Percentiles rank a stretch among this genome's conserved stretches.
These are phyloP conservation scores for Xylota segnis DNA, from an alignment of 2,888 invertebrate species.

Conservation along the genomic window DNA sequence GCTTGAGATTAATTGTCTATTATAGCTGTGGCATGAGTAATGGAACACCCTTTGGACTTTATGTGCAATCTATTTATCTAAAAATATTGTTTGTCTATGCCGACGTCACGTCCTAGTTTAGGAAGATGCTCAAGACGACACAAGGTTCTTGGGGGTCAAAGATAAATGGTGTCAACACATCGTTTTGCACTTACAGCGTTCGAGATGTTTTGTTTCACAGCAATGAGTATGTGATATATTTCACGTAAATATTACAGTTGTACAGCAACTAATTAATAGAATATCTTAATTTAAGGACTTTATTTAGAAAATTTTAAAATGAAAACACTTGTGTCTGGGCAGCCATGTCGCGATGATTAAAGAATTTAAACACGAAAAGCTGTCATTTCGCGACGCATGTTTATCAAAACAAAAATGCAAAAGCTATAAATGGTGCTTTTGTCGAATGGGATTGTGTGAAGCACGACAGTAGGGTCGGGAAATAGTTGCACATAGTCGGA, in stretches of 20 bases:
- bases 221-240: not conserved
- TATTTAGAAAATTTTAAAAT: not conserved
- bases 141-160: conserved; percentile 10
- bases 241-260: not conserved
- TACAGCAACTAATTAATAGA: not conserved
- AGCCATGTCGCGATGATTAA: conserved; percentile 9
- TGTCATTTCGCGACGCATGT: conserved; percentile 37
- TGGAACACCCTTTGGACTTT: conserved; percentile 4
- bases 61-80: conserved; percentile 8
- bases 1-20: conserved; percentile 34
- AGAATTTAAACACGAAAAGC: conserved; percentile 20
- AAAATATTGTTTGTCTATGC: conserved; percentile 12
- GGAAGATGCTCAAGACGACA: conserved; percentile 5
- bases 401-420: conserved; percentile 47
- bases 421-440: conserved; percentile 38
- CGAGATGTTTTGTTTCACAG: not conserved
- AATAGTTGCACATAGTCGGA: not conserved
- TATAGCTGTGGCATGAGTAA: conserved; percentile 39
- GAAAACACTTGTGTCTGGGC: not conserved
- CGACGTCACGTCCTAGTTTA: conserved; percentile 31
- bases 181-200: conserved; percentile 20
- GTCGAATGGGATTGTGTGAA: not conserved
- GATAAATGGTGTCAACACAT: conserved; percentile 1
- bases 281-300: not conserved
- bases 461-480: conserved; percentile 16